Conservation (phyloP, 2,797 vertebrate genomes). For the Hemibagrus guttatus region DNA sequence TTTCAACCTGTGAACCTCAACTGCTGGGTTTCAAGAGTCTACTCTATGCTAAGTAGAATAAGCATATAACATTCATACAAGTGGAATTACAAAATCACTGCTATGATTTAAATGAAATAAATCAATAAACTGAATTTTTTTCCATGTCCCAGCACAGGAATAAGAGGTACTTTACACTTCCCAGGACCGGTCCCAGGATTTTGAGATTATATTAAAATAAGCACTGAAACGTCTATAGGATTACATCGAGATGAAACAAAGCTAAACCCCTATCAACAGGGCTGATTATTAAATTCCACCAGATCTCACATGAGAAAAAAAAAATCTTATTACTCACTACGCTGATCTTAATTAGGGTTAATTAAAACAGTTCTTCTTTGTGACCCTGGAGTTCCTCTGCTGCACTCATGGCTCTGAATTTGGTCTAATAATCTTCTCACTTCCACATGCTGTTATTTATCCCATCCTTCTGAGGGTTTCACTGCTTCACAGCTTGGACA, state of each 20-base stretch:
- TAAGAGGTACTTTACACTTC: too few relatives aligned
- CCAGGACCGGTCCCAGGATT: background rate
- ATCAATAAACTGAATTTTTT: background rate
- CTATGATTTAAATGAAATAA: background rate
- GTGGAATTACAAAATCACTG: background rate
- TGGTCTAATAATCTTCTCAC: background rate
- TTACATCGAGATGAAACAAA: background rate
- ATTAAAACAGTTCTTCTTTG: conserved; percentile 12
- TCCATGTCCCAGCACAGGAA: background rate
- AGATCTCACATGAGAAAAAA: background rate
- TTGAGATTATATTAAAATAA: background rate
- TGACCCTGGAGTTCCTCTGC: background rate
- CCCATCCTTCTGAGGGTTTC: background rate
- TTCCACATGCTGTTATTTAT: background rate
- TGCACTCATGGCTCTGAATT: background rate
- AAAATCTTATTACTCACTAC: background rate
- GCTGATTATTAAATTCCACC: conserved; percentile 4
- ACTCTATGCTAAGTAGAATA: background rate
- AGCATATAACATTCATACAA: background rate
- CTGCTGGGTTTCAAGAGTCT: too few relatives aligned
- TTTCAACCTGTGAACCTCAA: too few relatives aligned
- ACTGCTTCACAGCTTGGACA: background rate
- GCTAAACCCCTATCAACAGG: background rate
- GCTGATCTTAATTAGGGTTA: background rate
- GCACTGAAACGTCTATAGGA: background rate